Evolutionary conservation across 2,113 vertebrate species (phyloP).

Genomic region (Naja naja): DNA sequence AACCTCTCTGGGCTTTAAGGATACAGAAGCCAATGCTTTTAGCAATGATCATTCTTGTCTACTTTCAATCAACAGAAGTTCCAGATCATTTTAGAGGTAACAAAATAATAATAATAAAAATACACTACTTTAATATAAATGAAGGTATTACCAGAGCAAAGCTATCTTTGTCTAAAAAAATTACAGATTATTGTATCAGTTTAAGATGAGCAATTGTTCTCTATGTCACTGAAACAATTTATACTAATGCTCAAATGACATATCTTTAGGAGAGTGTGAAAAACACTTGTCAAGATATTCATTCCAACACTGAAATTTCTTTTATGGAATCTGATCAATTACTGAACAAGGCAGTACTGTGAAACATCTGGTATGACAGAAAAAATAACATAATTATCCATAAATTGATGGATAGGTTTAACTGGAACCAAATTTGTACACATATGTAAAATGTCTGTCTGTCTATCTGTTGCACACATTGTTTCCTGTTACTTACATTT

Average conservation of each 20-base stretch:
- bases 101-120: background rate
- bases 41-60: background rate
- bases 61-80: background rate
- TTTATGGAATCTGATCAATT: background rate
- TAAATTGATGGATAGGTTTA: background rate
- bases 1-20: background rate
- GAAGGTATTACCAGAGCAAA: background rate
- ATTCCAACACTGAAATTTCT: background rate
- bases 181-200: background rate
- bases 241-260: background rate
- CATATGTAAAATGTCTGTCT: background rate
- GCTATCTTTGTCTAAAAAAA: background rate
- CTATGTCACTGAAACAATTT: background rate
- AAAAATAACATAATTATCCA: background rate
- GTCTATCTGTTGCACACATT: background rate
- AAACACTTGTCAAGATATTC: background rate
- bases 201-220: background rate
- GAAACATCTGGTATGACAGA: background rate
- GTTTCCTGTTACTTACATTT: constrained; percentile 68
- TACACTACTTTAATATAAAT: background rate
- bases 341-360: background rate
- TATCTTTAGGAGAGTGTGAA: background rate
- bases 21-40: background rate
- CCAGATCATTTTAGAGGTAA: background rate
- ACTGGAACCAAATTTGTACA: background rate